Evolutionary conservation across 1,140 invertebrate species (phyloP).

Genomic region (Thaumetopoea pityocampa): DNA sequence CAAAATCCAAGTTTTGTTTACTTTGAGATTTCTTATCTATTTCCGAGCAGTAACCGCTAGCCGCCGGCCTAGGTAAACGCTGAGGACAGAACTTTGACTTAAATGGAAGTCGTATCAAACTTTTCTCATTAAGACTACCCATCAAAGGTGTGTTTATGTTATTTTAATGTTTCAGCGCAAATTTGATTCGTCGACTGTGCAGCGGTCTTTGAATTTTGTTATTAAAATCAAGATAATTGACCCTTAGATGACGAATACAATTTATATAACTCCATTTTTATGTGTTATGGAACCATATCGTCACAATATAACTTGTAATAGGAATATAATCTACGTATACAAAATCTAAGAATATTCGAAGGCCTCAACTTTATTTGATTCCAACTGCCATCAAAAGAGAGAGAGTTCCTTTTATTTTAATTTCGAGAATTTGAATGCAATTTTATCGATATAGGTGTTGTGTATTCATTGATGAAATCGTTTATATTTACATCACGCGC

Average conservation of each 20-base stretch:
- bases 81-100: conserved; percentile 69
- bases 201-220: too few relatives aligned
- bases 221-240: too few relatives aligned
- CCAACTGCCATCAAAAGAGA: too few relatives aligned
- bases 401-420: too few relatives aligned
- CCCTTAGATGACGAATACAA: too few relatives aligned
- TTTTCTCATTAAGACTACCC: conserved; percentile 71
- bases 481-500: conserved; percentile 51
- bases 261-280: too few relatives aligned
- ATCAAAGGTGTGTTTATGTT: conserved; percentile 69
- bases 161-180: conserved; percentile 57
- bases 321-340: too few relatives aligned
- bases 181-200: conserved; percentile 33
- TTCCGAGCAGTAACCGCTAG: conserved; percentile 27
- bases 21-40: conserved; percentile 47
- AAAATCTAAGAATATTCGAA: too few relatives aligned
- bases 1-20: conserved; percentile 60
- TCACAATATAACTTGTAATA: too few relatives aligned
- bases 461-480: conserved; percentile 35
- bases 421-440: too few relatives aligned
- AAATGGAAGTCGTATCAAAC: conserved; percentile 69
- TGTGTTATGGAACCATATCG: too few relatives aligned
- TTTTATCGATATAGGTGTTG: conserved; percentile 9
- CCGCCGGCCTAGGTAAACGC: conserved; percentile 43
- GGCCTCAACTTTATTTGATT: too few relatives aligned